phyloP scores from a whole-genome alignment of 2,888 invertebrate genomes.

The Campaea margaritaria region DNA sequence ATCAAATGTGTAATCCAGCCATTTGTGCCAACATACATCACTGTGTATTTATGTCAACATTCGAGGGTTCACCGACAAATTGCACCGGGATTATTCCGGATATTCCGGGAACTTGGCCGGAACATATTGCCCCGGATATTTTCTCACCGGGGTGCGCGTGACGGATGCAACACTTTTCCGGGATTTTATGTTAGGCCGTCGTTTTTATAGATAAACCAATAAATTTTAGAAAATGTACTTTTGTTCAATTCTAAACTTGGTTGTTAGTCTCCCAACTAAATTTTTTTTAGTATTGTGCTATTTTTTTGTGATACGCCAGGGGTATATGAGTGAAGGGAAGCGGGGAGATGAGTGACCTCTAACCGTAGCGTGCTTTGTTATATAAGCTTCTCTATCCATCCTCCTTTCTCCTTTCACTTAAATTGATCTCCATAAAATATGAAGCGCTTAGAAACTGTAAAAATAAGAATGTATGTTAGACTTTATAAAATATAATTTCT shows the following conservation, averaged over 20 bases:
- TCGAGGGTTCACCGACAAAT: slow-evolving; percentile 53
- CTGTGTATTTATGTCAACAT: slow-evolving; percentile 18
- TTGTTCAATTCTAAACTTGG: not conserved
- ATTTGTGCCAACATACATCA: slow-evolving; percentile 7
- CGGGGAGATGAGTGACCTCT: too few species aligned
- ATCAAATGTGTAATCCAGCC: not conserved
- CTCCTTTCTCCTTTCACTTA: too few species aligned
- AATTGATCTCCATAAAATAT: too few species aligned
- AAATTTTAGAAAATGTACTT: not conserved
- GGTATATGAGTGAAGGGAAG: not conserved
- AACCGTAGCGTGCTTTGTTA: too few species aligned
- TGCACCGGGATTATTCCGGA: slow-evolving; percentile 61
- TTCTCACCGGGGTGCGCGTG: slow-evolving; percentile 49
- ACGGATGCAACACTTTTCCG: slow-evolving; percentile 44
- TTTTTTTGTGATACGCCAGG: too few species aligned
- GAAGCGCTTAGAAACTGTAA: too few species aligned
- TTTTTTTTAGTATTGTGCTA: not conserved
- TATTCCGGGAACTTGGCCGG: slow-evolving; percentile 40
- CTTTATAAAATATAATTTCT: too few species aligned
- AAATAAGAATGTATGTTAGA: too few species aligned
- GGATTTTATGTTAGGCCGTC: slow-evolving; percentile 43
- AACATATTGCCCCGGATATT: slow-evolving; percentile 59
- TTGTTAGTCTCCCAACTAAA: not conserved
- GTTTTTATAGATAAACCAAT: slow-evolving; percentile 12
- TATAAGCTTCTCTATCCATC: too few species aligned